phyloP scores from a whole-genome alignment of 2,888 invertebrate species.

The Himalopsyche anomala region DNA sequence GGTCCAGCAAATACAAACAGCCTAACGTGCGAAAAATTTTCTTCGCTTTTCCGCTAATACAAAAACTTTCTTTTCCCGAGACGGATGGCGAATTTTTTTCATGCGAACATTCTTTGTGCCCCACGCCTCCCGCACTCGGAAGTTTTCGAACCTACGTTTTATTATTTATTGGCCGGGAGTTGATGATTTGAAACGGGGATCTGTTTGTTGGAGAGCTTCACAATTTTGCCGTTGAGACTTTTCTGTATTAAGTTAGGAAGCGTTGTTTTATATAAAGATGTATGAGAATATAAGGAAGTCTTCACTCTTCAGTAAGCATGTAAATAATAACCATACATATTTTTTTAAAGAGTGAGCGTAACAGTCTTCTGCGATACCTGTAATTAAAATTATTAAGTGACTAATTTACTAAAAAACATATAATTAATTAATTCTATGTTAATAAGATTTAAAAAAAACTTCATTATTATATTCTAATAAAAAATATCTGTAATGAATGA shows the following conservation, averaged over 20 bases:
- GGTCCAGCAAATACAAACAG: neutral
- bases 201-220: neutral
- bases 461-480: too few species aligned
- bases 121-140: neutral
- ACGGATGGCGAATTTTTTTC: constrained; percentile 44
- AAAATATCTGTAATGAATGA: too few species aligned
- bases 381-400: too few species aligned
- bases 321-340: too few species aligned
- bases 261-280: neutral
- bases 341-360: too few species aligned
- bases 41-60: constrained; percentile 19
- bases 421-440: too few species aligned
- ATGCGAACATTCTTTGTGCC: constrained; percentile 31
- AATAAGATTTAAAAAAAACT: too few species aligned
- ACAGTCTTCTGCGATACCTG: too few species aligned
- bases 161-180: constrained; percentile 30
- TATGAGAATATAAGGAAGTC: too few species aligned
- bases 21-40: neutral
- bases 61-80: constrained; percentile 43
- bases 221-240: neutral
- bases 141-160: constrained; percentile 24
- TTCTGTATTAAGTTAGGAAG: constrained; percentile 14
- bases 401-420: too few species aligned
- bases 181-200: constrained; percentile 10
- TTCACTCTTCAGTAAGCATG: too few species aligned